Conservation (phyloP, 2,888 invertebrate genomes). For the Lasioglossum calceatum region DNA sequence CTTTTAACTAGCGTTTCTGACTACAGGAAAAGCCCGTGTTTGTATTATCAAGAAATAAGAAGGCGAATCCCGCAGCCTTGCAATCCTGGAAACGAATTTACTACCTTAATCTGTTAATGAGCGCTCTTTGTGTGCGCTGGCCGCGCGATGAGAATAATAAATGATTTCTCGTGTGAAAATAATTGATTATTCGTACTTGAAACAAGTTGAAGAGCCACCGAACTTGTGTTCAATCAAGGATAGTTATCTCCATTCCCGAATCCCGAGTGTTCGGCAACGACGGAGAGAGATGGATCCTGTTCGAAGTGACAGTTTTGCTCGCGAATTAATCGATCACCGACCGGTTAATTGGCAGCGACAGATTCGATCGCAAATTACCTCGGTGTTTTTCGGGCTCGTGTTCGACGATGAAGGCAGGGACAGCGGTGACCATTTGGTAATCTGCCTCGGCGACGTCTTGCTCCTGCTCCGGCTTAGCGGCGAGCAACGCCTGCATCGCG, state of each 20-base stretch:
- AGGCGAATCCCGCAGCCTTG: no score
- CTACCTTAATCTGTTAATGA: no score
- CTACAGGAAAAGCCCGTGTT: no score
- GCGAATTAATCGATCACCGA: constrained; percentile 29
- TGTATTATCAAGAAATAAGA: no score
- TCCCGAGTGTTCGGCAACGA: background rate
- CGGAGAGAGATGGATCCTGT: background rate
- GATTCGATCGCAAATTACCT: constrained; percentile 80
- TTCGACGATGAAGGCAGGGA: constrained; percentile 91
- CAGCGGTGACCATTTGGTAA: constrained; percentile 91
- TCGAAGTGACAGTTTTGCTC: background rate
- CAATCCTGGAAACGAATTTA: no score
- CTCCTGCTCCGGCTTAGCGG: constrained; percentile 68
- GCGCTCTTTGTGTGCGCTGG: no score
- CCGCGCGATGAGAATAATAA: no score
- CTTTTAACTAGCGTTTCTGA: no score
- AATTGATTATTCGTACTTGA: background rate
- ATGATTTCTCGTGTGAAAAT: background rate
- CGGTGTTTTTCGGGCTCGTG: constrained; percentile 87
- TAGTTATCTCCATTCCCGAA: background rate
- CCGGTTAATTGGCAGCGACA: constrained; percentile 24
- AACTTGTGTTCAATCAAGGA: background rate
- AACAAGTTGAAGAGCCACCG: background rate
- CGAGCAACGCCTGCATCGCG: constrained; percentile 72
- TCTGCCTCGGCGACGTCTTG: constrained; percentile 83